These are phyloP conservation scores for Trematomus bernacchii DNA, from an alignment of 2,797 vertebrate genomes.

Conservation along the genomic window DNA sequence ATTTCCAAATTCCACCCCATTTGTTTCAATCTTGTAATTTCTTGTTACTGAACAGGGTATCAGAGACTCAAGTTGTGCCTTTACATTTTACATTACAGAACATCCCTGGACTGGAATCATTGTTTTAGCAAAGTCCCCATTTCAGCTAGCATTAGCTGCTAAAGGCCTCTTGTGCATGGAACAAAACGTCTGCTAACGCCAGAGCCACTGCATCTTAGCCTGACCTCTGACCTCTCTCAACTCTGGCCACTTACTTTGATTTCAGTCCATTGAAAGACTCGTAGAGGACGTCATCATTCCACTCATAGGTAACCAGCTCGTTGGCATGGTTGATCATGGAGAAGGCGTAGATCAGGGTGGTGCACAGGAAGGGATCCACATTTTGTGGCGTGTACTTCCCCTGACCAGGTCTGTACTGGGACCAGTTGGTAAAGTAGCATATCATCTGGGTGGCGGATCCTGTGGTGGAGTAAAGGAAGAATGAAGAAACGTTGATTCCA, in stretches of 20 bases:
- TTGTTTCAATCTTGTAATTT: not conserved
- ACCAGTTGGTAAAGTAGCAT: slow-evolving; percentile 89
- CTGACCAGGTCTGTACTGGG: slow-evolving; percentile 74
- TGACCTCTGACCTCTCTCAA: not conserved
- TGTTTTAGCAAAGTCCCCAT: not conserved
- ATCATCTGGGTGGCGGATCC: slow-evolving; percentile 80
- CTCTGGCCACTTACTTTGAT: slow-evolving; percentile 65
- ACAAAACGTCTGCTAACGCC: not conserved
- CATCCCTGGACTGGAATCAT: not conserved
- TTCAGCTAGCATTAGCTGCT: not conserved
- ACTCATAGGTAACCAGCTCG: slow-evolving; percentile 80
- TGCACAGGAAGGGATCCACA: slow-evolving; percentile 87
- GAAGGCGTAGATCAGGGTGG: slow-evolving; percentile 88
- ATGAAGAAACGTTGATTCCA: not conserved
- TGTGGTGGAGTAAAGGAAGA: slow-evolving; percentile 40
- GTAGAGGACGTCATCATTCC: slow-evolving; percentile 83
- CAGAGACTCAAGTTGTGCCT: not conserved
- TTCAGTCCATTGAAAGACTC: slow-evolving; percentile 85
- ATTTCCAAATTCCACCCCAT: not conserved
- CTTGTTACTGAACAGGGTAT: not conserved
- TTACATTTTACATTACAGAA: not conserved
- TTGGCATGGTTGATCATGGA: slow-evolving; percentile 81
- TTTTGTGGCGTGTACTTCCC: slow-evolving; percentile 79
- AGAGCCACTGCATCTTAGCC: not conserved
- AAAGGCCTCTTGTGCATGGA: not conserved